Base-by-base conservation (phyloP, 2,888 invertebrate genomes). In the Copidosoma aretas region DNA sequence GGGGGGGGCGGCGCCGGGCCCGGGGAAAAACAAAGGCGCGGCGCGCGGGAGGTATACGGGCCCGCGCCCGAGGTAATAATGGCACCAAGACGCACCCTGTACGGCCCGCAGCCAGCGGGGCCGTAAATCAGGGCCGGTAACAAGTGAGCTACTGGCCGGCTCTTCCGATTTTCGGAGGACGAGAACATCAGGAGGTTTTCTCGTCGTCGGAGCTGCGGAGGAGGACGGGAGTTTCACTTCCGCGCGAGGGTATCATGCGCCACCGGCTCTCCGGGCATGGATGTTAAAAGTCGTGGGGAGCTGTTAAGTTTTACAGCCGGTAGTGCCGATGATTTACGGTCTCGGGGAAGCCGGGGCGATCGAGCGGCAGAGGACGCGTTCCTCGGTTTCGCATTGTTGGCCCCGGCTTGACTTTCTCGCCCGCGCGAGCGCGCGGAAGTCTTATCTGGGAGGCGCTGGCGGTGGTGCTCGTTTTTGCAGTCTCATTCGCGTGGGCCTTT, bases 271-370 rank as follows among this genome's bases (percentile, higher is more conserved):
- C 8, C 22, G 22, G 49, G 64, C 25, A 61, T 24, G 68, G 67
- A 66, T 62, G 41, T 46, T 71, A 63, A 73, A 74, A 75, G 72
- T 32, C 32, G 32, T 5, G 8, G 32, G 32, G 32, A 32, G 78
- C 77, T 79, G 77, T 82, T 81, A 82, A 82, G 73, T 77, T 82
- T 81, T 82, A 82, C 74, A 73, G 77, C 77, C 76, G 76, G 77
- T 79, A 79, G 81, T 79, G 78, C 74, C 77, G 64, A 75, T 80
- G 79, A 81, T 81, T 82, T 82, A 81, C 76, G 78, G 70, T 78
- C 75, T 78, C 78, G 76, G 73, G 73, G 17, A 17, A 3, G 8
- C 8, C 43, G 32, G 8, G 32, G 32, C 4, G 43, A 14, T 41
- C 14, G 41, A 8, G 10, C 8, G 8, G 41, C 41, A 8, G 1